Conservation (phyloP, 2,888 invertebrate species). For the Merodon equestris region DNA sequence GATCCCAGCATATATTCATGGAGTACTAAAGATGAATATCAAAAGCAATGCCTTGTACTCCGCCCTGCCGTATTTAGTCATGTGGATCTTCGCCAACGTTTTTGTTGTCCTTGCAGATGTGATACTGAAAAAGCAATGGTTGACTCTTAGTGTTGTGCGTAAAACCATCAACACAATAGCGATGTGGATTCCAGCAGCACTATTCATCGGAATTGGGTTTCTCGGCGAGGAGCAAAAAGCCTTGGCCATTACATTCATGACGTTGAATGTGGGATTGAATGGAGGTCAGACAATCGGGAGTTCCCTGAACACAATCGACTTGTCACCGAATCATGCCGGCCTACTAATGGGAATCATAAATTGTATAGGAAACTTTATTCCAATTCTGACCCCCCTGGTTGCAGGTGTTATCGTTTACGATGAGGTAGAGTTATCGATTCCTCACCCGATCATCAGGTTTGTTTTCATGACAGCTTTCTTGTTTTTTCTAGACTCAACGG, state of each 20-base stretch:
- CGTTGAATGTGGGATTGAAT: constrained; percentile 78
- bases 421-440: constrained; percentile 61
- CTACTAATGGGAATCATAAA: constrained; percentile 83
- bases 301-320: constrained; percentile 81
- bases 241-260: constrained; percentile 79
- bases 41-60: constrained; percentile 79
- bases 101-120: constrained; percentile 45
- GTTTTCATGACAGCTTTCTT: background rate
- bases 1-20: constrained; percentile 82
- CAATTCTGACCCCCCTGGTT: constrained; percentile 81
- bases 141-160: constrained; percentile 72
- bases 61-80: constrained; percentile 79
- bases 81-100: constrained; percentile 35
- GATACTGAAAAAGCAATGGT: constrained; percentile 61
- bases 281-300: constrained; percentile 79
- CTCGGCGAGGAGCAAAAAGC: constrained; percentile 74
- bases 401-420: constrained; percentile 80
- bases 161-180: constrained; percentile 70
- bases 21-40: constrained; percentile 81
- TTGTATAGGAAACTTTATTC: constrained; percentile 81
- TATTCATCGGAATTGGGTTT: constrained; percentile 79
- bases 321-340: constrained; percentile 83
- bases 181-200: constrained; percentile 79
- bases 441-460: no score
- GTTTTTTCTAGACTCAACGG: constrained; percentile 80